Conservation (phyloP, 2,113 vertebrate genomes). For the Seriola quinqueradiata region DNA sequence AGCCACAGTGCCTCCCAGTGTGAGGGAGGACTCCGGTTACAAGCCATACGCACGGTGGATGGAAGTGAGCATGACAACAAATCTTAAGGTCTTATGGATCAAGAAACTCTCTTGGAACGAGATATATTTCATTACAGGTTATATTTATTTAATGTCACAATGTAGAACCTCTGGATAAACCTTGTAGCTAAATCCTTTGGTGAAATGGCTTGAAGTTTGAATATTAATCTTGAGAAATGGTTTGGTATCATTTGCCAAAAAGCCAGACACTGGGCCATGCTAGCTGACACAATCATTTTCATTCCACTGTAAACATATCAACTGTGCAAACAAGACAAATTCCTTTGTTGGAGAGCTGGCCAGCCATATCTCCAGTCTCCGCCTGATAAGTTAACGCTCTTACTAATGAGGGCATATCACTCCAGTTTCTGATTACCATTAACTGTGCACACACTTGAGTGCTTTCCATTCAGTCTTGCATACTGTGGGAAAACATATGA, state of each 20-base stretch:
- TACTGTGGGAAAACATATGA: conserved; percentile 63
- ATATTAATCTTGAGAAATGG: conserved; percentile 28
- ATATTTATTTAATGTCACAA: conserved; percentile 35
- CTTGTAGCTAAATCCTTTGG: neutral
- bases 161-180: neutral
- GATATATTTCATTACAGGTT: conserved; percentile 14
- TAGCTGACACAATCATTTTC: conserved; percentile 55
- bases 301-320: conserved; percentile 66
- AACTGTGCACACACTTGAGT: conserved; percentile 49
- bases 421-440: conserved; percentile 62
- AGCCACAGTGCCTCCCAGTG: conserved; percentile 71
- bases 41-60: neutral
- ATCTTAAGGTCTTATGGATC: conserved; percentile 1
- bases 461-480: conserved; percentile 43
- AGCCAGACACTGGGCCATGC: conserved; percentile 44
- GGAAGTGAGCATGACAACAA: neutral
- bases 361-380: conserved; percentile 60
- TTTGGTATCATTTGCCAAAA: conserved; percentile 16
- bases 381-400: conserved; percentile 69
- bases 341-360: conserved; percentile 46
- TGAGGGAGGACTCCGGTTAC: conserved; percentile 62
- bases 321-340: conserved; percentile 71
- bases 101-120: neutral
- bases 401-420: conserved; percentile 69
- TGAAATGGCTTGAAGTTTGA: neutral